Evolutionary conservation across 2,113 vertebrate species (phyloP).

Genomic region (Cavia porcellus): DNA sequence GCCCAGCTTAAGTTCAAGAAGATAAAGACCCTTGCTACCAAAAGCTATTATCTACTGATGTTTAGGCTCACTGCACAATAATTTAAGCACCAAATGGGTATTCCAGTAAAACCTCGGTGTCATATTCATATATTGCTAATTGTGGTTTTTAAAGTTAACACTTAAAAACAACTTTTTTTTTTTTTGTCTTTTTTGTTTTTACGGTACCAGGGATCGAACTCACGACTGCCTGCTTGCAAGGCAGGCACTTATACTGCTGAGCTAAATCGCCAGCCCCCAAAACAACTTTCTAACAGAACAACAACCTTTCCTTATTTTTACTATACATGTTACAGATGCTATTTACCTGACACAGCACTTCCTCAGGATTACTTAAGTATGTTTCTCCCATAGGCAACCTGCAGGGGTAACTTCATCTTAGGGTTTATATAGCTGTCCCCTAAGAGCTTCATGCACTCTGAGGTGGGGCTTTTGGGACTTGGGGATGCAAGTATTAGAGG

Average conservation of each 20-base stretch:
- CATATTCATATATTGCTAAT: slow-evolving; percentile 6
- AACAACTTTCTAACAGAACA: slow-evolving; percentile 35
- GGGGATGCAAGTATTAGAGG: too few species aligned
- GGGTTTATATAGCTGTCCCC: neutral
- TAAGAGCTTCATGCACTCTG: neutral
- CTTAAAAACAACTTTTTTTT: neutral
- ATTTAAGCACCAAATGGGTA: slow-evolving; percentile 58
- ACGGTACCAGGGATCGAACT: too few species aligned
- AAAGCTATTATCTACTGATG: slow-evolving; percentile 14
- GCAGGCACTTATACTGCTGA: too few species aligned
- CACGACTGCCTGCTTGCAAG: too few species aligned
- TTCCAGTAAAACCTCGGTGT: slow-evolving; percentile 45
- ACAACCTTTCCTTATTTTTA: neutral
- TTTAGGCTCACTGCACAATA: slow-evolving; percentile 43
- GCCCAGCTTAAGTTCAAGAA: neutral
- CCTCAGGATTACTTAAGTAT: slow-evolving; percentile 10
- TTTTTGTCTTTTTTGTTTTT: too few species aligned
- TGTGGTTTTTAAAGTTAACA: slow-evolving; percentile 36
- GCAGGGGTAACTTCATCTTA: neutral
- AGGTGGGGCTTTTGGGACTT: neutral
- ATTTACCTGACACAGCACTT: slow-evolving; percentile 10
- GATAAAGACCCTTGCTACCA: slow-evolving; percentile 54
- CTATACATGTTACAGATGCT: neutral
- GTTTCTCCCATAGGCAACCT: slow-evolving; percentile 1
- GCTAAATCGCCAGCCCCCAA: too few species aligned